Evolutionary conservation across 2,888 invertebrate species (phyloP).

Genomic region (Caenorhabditis sp.): DNA sequence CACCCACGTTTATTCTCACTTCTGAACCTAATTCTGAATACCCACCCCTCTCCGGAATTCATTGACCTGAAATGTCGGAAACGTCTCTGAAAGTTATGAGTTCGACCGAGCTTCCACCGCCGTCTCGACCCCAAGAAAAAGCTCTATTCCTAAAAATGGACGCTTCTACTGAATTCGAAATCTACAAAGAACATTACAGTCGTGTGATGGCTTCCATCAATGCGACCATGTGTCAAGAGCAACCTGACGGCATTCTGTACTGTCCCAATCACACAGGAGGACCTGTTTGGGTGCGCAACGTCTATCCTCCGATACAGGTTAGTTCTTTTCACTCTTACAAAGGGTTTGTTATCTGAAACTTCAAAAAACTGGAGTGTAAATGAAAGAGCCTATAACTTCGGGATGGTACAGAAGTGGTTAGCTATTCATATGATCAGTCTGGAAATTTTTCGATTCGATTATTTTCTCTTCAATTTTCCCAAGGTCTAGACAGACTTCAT

Average conservation of each 20-base stretch:
- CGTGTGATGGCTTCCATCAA: slow-evolving; percentile 65
- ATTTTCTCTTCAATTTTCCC: neutral
- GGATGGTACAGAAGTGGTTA: too few relatives aligned
- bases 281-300: slow-evolving; percentile 76
- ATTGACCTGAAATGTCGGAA: slow-evolving; percentile 10
- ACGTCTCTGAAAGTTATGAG: neutral
- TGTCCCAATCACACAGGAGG: slow-evolving; percentile 62
- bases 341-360: neutral
- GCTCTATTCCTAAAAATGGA: slow-evolving; percentile 56
- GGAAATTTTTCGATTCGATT: slow-evolving; percentile 1
- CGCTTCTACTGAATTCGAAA: slow-evolving; percentile 55
- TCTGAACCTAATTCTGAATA: slow-evolving; percentile 14
- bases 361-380: neutral
- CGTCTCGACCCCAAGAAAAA: slow-evolving; percentile 3
- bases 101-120: neutral
- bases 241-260: slow-evolving; percentile 63
- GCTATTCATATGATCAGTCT: too few relatives aligned
- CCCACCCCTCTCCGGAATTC: neutral
- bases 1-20: slow-evolving; percentile 14
- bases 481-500: slow-evolving; percentile 6
- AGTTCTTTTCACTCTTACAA: slow-evolving; percentile 21
- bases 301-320: slow-evolving; percentile 82
- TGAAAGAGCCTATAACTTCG: neutral
- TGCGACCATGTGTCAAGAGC: slow-evolving; percentile 46
- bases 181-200: slow-evolving; percentile 60